Evolutionary conservation across 2,113 vertebrate genomes (phyloP).

Genomic region (Silurus glanis): DNA sequence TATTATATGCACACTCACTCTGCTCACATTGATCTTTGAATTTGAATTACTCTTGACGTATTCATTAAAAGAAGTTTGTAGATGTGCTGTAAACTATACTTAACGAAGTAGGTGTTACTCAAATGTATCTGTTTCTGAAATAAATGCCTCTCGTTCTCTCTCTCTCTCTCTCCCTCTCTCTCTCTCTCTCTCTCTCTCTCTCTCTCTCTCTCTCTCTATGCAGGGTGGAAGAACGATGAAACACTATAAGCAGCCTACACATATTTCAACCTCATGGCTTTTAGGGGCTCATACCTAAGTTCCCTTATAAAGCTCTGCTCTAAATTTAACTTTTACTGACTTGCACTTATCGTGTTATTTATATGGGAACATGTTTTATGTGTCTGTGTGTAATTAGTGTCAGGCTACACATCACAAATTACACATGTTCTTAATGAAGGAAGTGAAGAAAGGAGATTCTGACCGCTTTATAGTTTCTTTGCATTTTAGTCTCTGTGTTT

Average conservation of each 20-base stretch:
- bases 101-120: not conserved
- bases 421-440: no score
- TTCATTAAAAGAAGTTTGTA: not conserved
- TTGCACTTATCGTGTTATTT: conserved; percentile 46
- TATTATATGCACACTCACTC: not conserved
- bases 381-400: not conserved
- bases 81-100: not conserved
- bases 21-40: not conserved
- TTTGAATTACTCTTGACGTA: not conserved
- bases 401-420: not conserved
- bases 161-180: no score
- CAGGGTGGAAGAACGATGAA: conserved; percentile 50
- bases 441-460: no score
- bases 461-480: no score
- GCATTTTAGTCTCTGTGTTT: not conserved
- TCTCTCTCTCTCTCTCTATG: conserved; percentile 2
- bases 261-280: conserved; percentile 51
- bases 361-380: not conserved
- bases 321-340: conserved; percentile 82
- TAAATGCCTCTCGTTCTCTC: not conserved
- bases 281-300: conserved; percentile 64
- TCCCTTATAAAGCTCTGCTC: conserved; percentile 88
- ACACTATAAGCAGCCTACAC: conserved; percentile 55
- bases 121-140: not conserved
- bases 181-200: conserved; percentile 5